A percentile compares a stretch with the other conserved stretches of the same genome.
phyloP scores from a whole-genome alignment of 2,888 invertebrate genomes.

The Drosophila falleni region DNA sequence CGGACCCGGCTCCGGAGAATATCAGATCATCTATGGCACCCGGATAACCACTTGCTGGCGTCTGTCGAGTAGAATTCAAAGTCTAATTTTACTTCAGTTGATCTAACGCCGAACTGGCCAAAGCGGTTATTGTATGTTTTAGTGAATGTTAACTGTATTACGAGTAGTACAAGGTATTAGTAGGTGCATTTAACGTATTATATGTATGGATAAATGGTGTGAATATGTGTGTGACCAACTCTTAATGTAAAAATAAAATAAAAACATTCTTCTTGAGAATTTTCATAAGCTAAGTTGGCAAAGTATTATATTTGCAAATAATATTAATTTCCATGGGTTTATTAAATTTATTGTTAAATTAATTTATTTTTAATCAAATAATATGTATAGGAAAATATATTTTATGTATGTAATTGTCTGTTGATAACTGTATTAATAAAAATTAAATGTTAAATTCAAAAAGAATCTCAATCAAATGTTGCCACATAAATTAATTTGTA shows the following conservation, averaged over 20 bases:
- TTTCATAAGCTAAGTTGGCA: neutral
- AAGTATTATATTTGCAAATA: conserved; percentile 2
- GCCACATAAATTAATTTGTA: neutral
- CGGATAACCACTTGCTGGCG: conserved; percentile 93
- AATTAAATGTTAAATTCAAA: neutral
- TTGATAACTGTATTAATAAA: too few relatives aligned
- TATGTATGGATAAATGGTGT: conserved; percentile 14
- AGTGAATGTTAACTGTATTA: conserved; percentile 55
- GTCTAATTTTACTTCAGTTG: conserved; percentile 79
- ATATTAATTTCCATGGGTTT: neutral
- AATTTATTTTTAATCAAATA: neutral
- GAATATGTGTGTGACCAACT: neutral
- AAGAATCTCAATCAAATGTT: neutral
- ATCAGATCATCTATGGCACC: conserved; percentile 94
- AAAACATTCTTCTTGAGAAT: neutral
- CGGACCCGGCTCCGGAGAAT: conserved; percentile 96
- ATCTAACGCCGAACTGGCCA: conserved; percentile 66
- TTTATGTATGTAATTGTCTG: too few relatives aligned
- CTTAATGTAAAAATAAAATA: neutral
- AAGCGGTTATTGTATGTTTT: conserved; percentile 65
- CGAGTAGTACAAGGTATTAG: conserved; percentile 37
- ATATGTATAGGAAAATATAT: neutral
- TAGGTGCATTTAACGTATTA: conserved; percentile 38
- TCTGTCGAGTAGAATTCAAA: conserved; percentile 87
- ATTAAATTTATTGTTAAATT: neutral